Percentiles rank a stretch among this genome's conserved stretches.
Conservation (phyloP, 2,888 invertebrate genomes). For the Leucoma salicis region DNA sequence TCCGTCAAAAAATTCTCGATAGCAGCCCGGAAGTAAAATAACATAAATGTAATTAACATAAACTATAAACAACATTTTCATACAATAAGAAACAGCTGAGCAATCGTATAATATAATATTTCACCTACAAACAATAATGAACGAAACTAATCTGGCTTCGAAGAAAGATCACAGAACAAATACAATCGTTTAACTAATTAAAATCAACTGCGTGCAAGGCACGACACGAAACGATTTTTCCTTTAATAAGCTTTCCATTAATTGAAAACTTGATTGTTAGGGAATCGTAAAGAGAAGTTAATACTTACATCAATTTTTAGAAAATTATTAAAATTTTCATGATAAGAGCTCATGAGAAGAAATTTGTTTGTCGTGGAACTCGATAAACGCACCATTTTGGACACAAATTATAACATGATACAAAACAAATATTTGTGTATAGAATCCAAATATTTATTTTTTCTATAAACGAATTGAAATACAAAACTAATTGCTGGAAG, state of each 20-base stretch:
- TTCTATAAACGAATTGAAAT: too few relatives aligned
- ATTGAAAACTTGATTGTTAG: constrained; percentile 40
- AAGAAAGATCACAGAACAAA: constrained; percentile 35
- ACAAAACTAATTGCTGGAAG: too few relatives aligned
- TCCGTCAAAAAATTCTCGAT: too few relatives aligned
- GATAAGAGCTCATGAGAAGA: too few relatives aligned
- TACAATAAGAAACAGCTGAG: constrained; percentile 14
- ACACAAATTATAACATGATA: too few relatives aligned
- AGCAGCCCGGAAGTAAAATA: too few relatives aligned
- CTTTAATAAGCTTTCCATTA: constrained; percentile 42
- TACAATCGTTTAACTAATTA: constrained; percentile 13
- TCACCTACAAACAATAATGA: constrained; percentile 23
- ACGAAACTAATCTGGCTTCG: constrained; percentile 32
- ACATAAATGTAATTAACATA: neutral
- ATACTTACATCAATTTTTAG: too few relatives aligned
- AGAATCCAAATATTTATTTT: too few relatives aligned
- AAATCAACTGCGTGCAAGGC: constrained; percentile 5
- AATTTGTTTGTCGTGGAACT: too few relatives aligned
- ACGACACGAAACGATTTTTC: constrained; percentile 39
- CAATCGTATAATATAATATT: constrained; percentile 41
- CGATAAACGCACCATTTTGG: too few relatives aligned
- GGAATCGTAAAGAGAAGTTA: constrained; percentile 31
- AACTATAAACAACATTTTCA: neutral
- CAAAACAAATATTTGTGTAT: too few relatives aligned
- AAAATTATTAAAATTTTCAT: too few relatives aligned